Conservation (phyloP, 35 echinoderm and acorn worm species). For the Holothuria glaberrima region DNA sequence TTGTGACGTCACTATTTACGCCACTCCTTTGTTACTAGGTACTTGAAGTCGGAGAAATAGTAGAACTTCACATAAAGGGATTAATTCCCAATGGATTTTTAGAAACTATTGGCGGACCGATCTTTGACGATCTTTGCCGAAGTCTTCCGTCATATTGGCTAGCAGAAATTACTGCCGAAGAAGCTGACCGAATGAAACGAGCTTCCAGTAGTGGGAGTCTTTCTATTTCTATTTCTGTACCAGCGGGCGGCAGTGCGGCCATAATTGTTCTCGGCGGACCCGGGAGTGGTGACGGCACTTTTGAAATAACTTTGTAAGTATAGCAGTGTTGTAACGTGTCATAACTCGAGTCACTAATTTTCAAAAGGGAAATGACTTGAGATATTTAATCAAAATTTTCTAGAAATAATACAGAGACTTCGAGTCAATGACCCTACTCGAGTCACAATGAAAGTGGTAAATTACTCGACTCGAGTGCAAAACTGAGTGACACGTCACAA, state of each 20-base stretch:
- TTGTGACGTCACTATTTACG: neutral
- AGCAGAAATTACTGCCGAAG: neutral
- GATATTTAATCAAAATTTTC: too few relatives aligned
- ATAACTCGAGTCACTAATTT: too few relatives aligned
- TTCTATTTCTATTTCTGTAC: neutral
- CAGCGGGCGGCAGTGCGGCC: neutral
- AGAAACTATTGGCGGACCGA: neutral
- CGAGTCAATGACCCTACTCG: too few relatives aligned
- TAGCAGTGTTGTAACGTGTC: too few relatives aligned
- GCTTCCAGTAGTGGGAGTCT: neutral
- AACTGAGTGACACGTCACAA: too few relatives aligned
- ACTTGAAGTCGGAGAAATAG: neutral
- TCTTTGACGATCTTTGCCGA: conserved; percentile 19
- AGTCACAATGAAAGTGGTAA: too few relatives aligned
- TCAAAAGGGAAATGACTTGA: too few relatives aligned
- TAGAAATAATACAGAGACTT: too few relatives aligned
- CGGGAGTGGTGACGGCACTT: neutral
- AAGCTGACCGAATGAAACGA: neutral
- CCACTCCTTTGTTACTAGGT: neutral
- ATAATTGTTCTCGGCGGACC: neutral
- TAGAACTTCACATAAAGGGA: neutral
- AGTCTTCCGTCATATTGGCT: conserved; percentile 4
- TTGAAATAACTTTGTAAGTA: neutral
- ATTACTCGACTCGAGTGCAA: too few relatives aligned
- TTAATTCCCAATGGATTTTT: conserved; percentile 6